Base-by-base conservation (phyloP, 2,888 invertebrate genomes). In the Ormyrus pomaceus region DNA sequence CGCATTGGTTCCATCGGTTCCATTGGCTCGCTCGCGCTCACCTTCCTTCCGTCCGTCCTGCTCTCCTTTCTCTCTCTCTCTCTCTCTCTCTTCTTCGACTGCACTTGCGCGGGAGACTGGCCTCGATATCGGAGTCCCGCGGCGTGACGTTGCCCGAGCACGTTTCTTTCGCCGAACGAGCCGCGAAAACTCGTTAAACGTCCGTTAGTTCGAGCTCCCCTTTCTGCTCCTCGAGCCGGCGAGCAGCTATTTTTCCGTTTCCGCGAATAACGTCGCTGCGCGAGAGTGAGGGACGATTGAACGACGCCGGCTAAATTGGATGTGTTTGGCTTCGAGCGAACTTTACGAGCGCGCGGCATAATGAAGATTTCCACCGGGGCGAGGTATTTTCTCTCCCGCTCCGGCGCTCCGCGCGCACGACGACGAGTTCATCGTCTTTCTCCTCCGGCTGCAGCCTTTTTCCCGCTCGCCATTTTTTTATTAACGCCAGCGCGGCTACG, bases 1-100 rank as follows among this genome's bases (percentile, higher is more conserved):
- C 88, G 89, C 88, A 90, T 90, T 88, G 90, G 90, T 88, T 89
- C 89, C 87, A 90, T 90, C 88, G 89, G 88, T 87, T 89, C 87
- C 87, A 89, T 89, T 89, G 89, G 88, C 88, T 86, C 83, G 88
- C 88, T 86, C 83, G 77, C 83, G 78, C 69, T 80, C 84, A 78
- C 82, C 81, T 84, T 84, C 84, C 85, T 84, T 83, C 84, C 64
- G 61, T 59, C 65, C 77, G 46, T 77, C 79, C 80, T 77, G 80
- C 79, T 72, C 81, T 83, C 77, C 34, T 34, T 34, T 34, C 76
- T 72, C 77, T 46, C 61, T n/a, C 58, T 56, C 58, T 6, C 19
- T 5, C 50, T 61, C 71, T 71, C 64, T 68, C 69, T 6, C 71
- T 62, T 58, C 19, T 8, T 45, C 64, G 5, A 48, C 75, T 64